Percentiles rank a stretch among this genome's conserved stretches.
These are phyloP conservation scores for Sander vitreus DNA, from an alignment of 2,113 vertebrate species.

Conservation along the genomic window DNA sequence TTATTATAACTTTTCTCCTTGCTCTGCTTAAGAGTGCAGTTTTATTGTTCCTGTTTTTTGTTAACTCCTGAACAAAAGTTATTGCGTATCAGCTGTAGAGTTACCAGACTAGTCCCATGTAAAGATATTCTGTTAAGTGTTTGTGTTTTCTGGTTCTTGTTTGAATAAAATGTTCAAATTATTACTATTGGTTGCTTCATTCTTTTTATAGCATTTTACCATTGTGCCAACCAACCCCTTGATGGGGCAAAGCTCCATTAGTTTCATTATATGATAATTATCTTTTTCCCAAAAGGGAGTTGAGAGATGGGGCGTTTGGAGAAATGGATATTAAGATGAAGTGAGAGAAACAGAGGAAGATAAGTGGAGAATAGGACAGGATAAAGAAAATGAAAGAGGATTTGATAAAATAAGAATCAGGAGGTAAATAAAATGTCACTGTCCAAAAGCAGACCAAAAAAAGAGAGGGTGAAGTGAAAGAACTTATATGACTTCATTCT, in stretches of 20 bases:
- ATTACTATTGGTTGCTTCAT: too few relatives aligned
- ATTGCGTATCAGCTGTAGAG: background rate
- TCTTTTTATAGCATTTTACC: too few relatives aligned
- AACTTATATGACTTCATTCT: too few relatives aligned
- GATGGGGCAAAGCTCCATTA: too few relatives aligned
- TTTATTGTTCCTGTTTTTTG: background rate
- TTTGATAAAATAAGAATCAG: background rate
- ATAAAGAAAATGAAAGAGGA: constrained; percentile 12
- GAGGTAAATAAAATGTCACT: background rate
- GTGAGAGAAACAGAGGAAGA: background rate
- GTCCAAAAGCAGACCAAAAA: background rate
- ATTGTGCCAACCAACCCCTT: too few relatives aligned
- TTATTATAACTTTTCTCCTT: background rate
- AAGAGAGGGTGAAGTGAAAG: background rate
- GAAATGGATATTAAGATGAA: background rate
- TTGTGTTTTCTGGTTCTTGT: too few relatives aligned
- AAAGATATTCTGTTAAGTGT: too few relatives aligned
- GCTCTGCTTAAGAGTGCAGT: too few relatives aligned
- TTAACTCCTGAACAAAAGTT: background rate
- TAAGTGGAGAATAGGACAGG: background rate
- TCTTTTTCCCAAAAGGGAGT: too few relatives aligned
- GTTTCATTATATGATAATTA: too few relatives aligned
- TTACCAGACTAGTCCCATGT: background rate
- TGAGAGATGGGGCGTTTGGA: background rate
- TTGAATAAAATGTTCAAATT: too few relatives aligned